Conservation (phyloP, 2,797 vertebrate genomes). For the Onychomys arenicola region DNA sequence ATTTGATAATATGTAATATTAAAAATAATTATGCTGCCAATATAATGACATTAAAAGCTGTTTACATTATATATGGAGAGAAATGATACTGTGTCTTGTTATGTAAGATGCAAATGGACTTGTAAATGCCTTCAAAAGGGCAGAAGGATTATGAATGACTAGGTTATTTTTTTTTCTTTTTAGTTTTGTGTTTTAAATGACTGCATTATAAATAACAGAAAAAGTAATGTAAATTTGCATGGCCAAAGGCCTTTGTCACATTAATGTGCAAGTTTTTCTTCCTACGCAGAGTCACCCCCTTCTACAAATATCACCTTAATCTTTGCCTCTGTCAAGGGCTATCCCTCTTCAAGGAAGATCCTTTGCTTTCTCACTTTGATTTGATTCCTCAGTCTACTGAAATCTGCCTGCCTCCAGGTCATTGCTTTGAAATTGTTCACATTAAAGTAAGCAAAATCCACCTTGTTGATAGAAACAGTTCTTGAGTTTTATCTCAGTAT, state of each 20-base stretch:
- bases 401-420: background rate
- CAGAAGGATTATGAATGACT: slow-evolving; percentile 10
- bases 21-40: slow-evolving; percentile 8
- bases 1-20: slow-evolving; percentile 41
- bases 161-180: background rate
- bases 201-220: slow-evolving; percentile 52
- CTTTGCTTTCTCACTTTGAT: background rate
- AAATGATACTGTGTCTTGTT: slow-evolving; percentile 26
- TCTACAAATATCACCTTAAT: slow-evolving; percentile 9
- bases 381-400: slow-evolving; percentile 1
- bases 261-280: background rate
- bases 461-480: slow-evolving; percentile 15
- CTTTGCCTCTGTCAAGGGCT: slow-evolving; percentile 13
- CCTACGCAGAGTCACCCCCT: background rate
- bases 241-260: background rate
- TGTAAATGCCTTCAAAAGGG: background rate
- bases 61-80: background rate
- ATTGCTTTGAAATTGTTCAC: slow-evolving; percentile 53
- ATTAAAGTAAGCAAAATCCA: slow-evolving; percentile 25
- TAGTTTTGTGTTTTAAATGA: slow-evolving; percentile 11
- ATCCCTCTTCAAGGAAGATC: slow-evolving; percentile 1
- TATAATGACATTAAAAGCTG: slow-evolving; percentile 7
- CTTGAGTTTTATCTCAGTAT: background rate
- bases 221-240: slow-evolving; percentile 34
- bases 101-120: slow-evolving; percentile 33